Evolutionary conservation across 2,797 vertebrate species (phyloP), one percentile per base, ranked within the genome.

Genomic region (Hozukius guyotensis): DNA sequence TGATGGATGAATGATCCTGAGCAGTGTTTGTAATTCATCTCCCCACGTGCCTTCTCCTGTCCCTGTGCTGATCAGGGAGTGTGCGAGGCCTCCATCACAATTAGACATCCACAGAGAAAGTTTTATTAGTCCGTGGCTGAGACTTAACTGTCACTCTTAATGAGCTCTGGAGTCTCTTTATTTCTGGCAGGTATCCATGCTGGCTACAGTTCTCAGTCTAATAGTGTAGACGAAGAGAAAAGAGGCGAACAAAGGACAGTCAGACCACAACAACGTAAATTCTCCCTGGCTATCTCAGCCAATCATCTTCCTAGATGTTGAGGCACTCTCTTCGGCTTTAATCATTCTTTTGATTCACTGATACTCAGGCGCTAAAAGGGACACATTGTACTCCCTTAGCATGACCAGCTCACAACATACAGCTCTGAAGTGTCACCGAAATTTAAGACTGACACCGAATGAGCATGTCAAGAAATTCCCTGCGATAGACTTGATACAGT

Each of bases 21-120:
- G 82, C 71, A 71, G 64, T 79, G 82, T 80, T 89, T 83, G 84
- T 86, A 90, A 92, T 90, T 87, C 69, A 88, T 90, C 87, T 89
- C 83, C 72, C 81, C 81, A 84, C 53, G 25, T 86, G 85, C 81
- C 67, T 74, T 86, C 69, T 81, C 65, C 86, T 55, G 72, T 82
- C 82, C 52, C 69, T 12, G 0, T 36, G 72, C 13, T 24, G 77
- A 82, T 76, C 76, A 34, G 10, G 60, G 77, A 81, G 83, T 49
- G 75, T 73, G 80, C 71, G 13, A 82, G 65, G 77, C 81, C 79
- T 84, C 66, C 65, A 66, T 84, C 84, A 78, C 56, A 72, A 68
- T 84, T 66, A 78, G 63, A 81, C 70, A 69, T 79, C 72, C 32
- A 70, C 49, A 84, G 34, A 69, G 65, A 87, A 55, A 82, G 42